Percentiles rank a stretch among this genome's conserved stretches.
Conservation (phyloP, 2,888 invertebrate genomes). For the Blastobasis lacticolella region DNA sequence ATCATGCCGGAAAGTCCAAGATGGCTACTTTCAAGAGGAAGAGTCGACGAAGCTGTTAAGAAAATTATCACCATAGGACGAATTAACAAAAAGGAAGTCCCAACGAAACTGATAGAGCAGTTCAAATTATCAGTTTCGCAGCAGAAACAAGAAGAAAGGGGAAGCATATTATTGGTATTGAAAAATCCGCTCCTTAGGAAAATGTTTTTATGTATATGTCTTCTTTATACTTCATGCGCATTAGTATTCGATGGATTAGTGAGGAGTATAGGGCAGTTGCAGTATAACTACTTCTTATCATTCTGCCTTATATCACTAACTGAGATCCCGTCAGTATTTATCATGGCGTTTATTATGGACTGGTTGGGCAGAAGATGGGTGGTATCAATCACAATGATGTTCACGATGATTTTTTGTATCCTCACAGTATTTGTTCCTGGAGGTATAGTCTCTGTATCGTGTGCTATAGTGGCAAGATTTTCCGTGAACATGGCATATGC, state of each 20-base stretch:
- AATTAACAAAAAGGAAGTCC: constrained; percentile 36
- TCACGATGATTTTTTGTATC: constrained; percentile 32
- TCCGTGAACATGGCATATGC: constrained; percentile 37
- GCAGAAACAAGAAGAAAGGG: constrained; percentile 23
- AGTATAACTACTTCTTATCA: constrained; percentile 41
- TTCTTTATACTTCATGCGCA: constrained; percentile 35
- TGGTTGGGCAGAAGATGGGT: constrained; percentile 40
- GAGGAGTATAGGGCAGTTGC: constrained; percentile 35
- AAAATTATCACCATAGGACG: constrained; percentile 37
- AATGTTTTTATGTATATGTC: constrained; percentile 31
- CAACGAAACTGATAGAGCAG: constrained; percentile 33
- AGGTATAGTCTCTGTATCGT: constrained; percentile 32
- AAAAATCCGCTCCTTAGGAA: constrained; percentile 33
- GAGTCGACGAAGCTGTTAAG: constrained; percentile 35
- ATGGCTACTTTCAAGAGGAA: constrained; percentile 43
- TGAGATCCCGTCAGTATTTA: constrained; percentile 38
- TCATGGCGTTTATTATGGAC: constrained; percentile 40
- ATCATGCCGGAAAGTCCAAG: constrained; percentile 43
- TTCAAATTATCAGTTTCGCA: constrained; percentile 23
- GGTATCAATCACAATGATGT: constrained; percentile 25
- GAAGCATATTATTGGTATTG: constrained; percentile 29
- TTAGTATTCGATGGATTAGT: constrained; percentile 41
- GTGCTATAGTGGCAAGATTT: constrained; percentile 39
- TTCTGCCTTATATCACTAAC: constrained; percentile 43
- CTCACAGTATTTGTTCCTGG: constrained; percentile 29